Conservation (phyloP, 1,140 invertebrate species). For the Orchestia grillus region DNA sequence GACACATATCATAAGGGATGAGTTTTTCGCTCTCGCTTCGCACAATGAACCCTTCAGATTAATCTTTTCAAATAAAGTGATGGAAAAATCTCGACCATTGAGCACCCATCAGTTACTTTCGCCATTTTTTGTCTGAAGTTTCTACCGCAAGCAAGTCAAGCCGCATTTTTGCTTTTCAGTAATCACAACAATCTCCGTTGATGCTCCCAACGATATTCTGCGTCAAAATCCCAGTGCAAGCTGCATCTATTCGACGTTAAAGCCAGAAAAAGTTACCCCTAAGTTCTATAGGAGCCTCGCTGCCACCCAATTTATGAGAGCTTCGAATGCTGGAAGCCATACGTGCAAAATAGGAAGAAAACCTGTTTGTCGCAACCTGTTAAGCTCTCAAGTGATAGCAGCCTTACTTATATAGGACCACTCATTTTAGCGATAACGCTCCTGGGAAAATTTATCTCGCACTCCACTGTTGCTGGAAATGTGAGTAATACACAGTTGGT, state of each 20-base stretch:
- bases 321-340: not conserved
- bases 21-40: not conserved
- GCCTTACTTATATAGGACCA: not conserved
- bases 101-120: not conserved
- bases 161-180: slow-evolving; percentile 48
- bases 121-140: not conserved
- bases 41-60: slow-evolving; percentile 28
- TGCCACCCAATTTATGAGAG: not conserved
- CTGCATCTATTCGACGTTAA: not conserved
- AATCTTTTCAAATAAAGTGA: slow-evolving; percentile 17
- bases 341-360: slow-evolving; percentile 22
- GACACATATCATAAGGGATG: not conserved
- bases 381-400: slow-evolving; percentile 15
- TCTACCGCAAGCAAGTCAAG: slow-evolving; percentile 52
- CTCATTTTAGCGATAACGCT: not conserved
- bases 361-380: slow-evolving; percentile 30
- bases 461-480: not conserved
- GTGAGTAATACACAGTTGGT: not conserved
- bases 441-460: not conserved
- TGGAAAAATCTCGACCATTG: slow-evolving; percentile 3
- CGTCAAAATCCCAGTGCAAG: slow-evolving; percentile 10
- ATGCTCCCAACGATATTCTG: not conserved
- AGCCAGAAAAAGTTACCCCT: not conserved
- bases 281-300: not conserved
- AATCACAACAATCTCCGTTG: not conserved